Percentiles rank a stretch among this genome's conserved stretches.
phyloP scores from a whole-genome alignment of 2,113 vertebrate genomes.

The Monarcha castaneiventris region DNA sequence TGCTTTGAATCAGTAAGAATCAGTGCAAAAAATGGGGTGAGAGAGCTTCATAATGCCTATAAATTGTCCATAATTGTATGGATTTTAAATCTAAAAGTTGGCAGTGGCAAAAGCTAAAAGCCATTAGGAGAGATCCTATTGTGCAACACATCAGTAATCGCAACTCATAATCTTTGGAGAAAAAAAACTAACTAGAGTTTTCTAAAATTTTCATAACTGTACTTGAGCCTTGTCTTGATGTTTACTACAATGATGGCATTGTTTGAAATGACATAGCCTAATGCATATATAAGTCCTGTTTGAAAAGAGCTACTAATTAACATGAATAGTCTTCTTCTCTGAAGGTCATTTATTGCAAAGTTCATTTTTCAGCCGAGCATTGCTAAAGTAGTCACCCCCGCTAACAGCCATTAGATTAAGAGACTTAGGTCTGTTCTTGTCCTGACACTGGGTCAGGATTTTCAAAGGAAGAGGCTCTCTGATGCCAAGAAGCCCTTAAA shows the following conservation, averaged over 20 bases:
- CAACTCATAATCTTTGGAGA: conserved; percentile 81
- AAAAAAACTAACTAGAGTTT: conserved; percentile 78
- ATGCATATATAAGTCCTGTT: conserved; percentile 88
- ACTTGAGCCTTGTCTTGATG: conserved; percentile 81
- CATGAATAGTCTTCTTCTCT: conserved; percentile 89
- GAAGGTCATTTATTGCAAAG: conserved; percentile 85
- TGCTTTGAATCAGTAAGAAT: conserved; percentile 72
- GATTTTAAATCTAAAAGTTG: conserved; percentile 87
- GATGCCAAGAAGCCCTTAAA: conserved; percentile 71
- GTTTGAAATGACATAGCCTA: conserved; percentile 83
- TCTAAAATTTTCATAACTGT: conserved; percentile 86
- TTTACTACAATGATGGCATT: conserved; percentile 82
- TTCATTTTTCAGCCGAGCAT: conserved; percentile 74
- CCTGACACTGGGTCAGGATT: conserved; percentile 72
- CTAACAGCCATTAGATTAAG: conserved; percentile 80
- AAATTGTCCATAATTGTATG: conserved; percentile 92
- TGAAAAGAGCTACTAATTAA: conserved; percentile 93
- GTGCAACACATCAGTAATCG: conserved; percentile 67
- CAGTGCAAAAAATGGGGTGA: conserved; percentile 76
- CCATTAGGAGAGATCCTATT: conserved; percentile 90
- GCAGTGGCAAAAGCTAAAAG: conserved; percentile 92
- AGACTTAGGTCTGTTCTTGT: conserved; percentile 76
- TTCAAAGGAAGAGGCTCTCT: conserved; percentile 69
- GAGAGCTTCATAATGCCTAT: conserved; percentile 87
- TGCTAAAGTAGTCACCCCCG: conserved; percentile 68